Percentiles rank a stretch among this genome's conserved stretches.
phyloP scores from a whole-genome alignment of 1,140 invertebrate species.

The Sinella curviseta region DNA sequence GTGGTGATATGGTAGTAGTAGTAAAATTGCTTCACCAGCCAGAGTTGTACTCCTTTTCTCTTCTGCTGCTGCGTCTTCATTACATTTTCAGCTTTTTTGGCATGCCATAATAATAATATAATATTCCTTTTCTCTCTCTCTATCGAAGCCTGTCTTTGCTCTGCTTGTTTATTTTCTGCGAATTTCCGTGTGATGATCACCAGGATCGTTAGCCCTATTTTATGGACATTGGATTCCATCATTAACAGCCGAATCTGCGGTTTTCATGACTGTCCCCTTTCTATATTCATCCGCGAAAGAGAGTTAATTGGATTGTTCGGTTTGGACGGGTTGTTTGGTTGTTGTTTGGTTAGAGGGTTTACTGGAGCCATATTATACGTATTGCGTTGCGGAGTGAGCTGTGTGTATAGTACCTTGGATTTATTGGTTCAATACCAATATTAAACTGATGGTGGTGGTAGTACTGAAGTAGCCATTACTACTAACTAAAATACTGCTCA shows the following conservation, averaged over 20 bases:
- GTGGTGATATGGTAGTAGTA: too few relatives aligned
- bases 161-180: slow-evolving; percentile 6
- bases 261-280: slow-evolving; percentile 10
- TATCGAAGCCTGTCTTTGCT: neutral
- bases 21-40: neutral
- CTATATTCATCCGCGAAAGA: neutral
- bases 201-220: slow-evolving; percentile 8
- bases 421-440: slow-evolving; percentile 19
- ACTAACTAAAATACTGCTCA: neutral
- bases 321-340: slow-evolving; percentile 1
- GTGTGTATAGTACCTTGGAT: slow-evolving; percentile 1
- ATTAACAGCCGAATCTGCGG: slow-evolving; percentile 23
- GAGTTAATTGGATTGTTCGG: slow-evolving; percentile 18
- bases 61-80: neutral
- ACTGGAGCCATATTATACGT: too few relatives aligned
- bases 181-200: slow-evolving; percentile 3
- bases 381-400: neutral
- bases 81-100: neutral
- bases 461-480: neutral
- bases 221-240: slow-evolving; percentile 22
- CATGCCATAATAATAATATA: neutral
- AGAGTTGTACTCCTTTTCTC: neutral
- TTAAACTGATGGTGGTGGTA: neutral
- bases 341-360: neutral
- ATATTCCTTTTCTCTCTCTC: neutral